Conservation (phyloP, 2,113 vertebrate genomes). For the Cyanoderma ruficeps region DNA sequence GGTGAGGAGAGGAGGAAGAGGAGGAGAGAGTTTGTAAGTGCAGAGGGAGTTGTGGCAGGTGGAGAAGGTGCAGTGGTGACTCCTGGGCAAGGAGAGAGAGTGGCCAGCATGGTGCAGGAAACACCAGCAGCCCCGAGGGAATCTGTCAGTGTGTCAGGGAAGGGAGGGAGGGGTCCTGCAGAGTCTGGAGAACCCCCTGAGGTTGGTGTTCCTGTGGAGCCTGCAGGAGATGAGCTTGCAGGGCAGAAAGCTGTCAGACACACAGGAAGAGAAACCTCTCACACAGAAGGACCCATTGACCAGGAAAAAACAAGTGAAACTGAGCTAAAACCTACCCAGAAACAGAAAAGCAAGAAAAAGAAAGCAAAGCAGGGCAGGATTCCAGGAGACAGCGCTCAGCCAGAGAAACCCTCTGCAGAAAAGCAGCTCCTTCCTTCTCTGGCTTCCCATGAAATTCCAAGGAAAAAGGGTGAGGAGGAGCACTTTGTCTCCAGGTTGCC, state of each 20-base stretch:
- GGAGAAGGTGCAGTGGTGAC: not conserved
- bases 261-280: not conserved
- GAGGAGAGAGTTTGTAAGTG: not conserved
- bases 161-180: not conserved
- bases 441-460: not conserved
- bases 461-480: conserved; percentile 14
- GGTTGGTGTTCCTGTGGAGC: not conserved
- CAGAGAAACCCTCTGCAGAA: not conserved
- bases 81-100: not conserved
- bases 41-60: not conserved
- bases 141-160: not conserved
- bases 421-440: not conserved
- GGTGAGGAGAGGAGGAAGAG: not conserved
- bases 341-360: conserved; percentile 41
- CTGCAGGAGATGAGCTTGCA: not conserved
- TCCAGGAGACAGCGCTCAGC: not conserved
- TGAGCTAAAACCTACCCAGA: not conserved
- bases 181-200: not conserved
- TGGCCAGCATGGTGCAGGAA: not conserved
- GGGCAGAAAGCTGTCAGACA: not conserved
- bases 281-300: not conserved
- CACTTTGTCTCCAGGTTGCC: not conserved
- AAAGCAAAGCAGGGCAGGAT: conserved; percentile 3
- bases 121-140: not conserved
- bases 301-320: not conserved